These are phyloP conservation scores for Conus canariensis DNA, from an alignment of 2,888 invertebrate genomes.

Conservation along the genomic window DNA sequence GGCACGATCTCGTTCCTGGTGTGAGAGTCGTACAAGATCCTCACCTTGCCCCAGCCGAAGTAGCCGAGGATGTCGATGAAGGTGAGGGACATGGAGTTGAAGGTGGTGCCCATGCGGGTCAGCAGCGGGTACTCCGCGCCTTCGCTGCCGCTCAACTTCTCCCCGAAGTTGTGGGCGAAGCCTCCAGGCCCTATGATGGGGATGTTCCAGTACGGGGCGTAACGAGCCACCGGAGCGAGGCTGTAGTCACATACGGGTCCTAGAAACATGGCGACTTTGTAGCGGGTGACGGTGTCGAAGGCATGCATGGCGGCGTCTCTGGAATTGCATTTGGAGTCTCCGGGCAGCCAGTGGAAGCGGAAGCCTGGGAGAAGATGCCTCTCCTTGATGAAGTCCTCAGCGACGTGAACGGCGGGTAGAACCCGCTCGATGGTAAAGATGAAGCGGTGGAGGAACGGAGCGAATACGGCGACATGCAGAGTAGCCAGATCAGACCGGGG, in stretches of 20 bases:
- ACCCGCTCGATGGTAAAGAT: constrained; percentile 56
- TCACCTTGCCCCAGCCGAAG: constrained; percentile 49
- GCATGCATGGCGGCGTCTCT: constrained; percentile 65
- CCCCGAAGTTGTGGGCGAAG: constrained; percentile 73
- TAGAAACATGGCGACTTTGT: constrained; percentile 66
- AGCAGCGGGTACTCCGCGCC: constrained; percentile 51
- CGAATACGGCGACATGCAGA: constrained; percentile 53
- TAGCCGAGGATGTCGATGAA: constrained; percentile 40
- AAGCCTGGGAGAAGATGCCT: constrained; percentile 21
- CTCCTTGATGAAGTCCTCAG: constrained; percentile 26
- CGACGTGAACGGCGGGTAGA: constrained; percentile 57
- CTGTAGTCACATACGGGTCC: constrained; percentile 82
- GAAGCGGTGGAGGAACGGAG: constrained; percentile 50
- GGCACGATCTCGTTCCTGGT: constrained; percentile 45
- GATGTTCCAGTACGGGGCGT: constrained; percentile 94
- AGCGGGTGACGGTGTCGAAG: constrained; percentile 64
- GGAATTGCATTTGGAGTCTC: constrained; percentile 54
- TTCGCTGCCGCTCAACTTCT: constrained; percentile 54
- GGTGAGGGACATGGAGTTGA: constrained; percentile 49
- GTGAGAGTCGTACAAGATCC: constrained; percentile 46
- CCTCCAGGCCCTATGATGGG: constrained; percentile 88
- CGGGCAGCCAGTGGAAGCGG: constrained; percentile 48
- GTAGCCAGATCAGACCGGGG: neutral
- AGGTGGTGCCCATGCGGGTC: constrained; percentile 52
- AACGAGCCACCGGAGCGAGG: constrained; percentile 91